A percentile compares a stretch with the other conserved stretches of the same genome.
Evolutionary conservation across 1,140 invertebrate species (phyloP).

Genomic region (Yoshiicerus persimilis): DNA sequence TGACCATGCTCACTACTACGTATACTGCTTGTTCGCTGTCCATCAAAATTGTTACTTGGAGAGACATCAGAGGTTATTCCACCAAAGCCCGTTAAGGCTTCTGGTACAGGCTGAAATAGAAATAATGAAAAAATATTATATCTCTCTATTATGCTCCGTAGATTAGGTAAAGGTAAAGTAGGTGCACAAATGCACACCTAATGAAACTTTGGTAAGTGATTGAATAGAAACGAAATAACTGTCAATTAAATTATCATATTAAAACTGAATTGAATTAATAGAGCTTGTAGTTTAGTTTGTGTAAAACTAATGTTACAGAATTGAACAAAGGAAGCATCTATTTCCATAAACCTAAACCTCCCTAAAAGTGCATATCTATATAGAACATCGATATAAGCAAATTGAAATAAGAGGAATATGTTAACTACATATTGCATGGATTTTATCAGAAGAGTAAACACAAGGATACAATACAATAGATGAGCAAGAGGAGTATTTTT

Average conservation of each 20-base stretch:
- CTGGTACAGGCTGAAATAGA: conserved; percentile 1
- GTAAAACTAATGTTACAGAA: neutral
- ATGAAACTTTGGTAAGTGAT: neutral
- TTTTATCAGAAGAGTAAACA: too few relatives aligned
- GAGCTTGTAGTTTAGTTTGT: neutral
- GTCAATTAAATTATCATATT: neutral
- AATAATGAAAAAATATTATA: neutral
- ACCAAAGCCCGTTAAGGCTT: conserved; percentile 14
- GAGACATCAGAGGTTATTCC: neutral
- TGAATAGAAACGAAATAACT: neutral
- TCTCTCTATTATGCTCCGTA: neutral
- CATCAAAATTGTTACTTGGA: neutral
- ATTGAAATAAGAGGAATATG: too few relatives aligned
- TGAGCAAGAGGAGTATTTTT: neutral
- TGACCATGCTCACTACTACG: conserved; percentile 6
- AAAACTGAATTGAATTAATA: neutral
- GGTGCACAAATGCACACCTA: neutral
- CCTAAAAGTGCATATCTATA: neutral
- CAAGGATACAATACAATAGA: too few relatives aligned
- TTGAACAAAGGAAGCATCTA: neutral
- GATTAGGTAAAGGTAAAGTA: too few relatives aligned
- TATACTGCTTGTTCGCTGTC: neutral
- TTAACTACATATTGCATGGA: too few relatives aligned
- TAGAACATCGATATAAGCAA: neutral
- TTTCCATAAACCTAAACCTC: neutral